A percentile compares a stretch with the other conserved stretches of the same genome.
Evolutionary conservation across 1,140 invertebrate genomes (phyloP).

Genomic region (Eciton burchellii): DNA sequence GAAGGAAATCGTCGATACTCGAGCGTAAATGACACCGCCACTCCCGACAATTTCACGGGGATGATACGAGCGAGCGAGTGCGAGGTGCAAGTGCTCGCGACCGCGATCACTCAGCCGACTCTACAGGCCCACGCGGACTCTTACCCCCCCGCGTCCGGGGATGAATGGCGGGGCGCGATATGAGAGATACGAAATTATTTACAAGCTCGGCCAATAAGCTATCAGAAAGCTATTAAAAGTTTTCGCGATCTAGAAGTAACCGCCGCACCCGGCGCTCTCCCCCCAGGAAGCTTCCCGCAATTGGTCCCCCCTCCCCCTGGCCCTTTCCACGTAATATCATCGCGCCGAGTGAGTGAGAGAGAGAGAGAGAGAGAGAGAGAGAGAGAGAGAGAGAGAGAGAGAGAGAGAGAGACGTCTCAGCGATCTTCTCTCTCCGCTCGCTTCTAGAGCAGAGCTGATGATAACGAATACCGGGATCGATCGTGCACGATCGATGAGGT

Average conservation of each 20-base stretch:
- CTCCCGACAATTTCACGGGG: no score
- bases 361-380: conserved; percentile 20
- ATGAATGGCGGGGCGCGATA: conserved; percentile 6
- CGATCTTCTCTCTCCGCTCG: conserved; percentile 4
- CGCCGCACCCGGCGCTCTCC: conserved; percentile 63
- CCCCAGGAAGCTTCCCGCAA: conserved; percentile 57
- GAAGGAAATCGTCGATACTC: no score
- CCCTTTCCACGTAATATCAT: conserved; percentile 1
- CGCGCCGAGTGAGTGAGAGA: not conserved
- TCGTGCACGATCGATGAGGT: no score
- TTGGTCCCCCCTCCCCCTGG: not conserved
- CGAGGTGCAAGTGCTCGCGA: not conserved
- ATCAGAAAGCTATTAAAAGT: conserved; percentile 81
- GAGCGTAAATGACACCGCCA: no score
- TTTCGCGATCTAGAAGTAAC: conserved; percentile 77
- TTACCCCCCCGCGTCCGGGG: no score
- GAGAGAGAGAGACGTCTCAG: conserved; percentile 21
- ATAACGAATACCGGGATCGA: no score
- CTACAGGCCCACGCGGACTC: no score
- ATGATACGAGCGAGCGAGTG: no score
- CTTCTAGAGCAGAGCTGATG: no score
- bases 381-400: not conserved
- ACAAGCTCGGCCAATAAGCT: conserved; percentile 75
- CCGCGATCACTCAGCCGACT: no score
- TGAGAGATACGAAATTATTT: conserved; percentile 77